These are phyloP conservation scores for Ctenomys sociabilis DNA, from an alignment of 2,113 vertebrate genomes.

Conservation along the genomic window DNA sequence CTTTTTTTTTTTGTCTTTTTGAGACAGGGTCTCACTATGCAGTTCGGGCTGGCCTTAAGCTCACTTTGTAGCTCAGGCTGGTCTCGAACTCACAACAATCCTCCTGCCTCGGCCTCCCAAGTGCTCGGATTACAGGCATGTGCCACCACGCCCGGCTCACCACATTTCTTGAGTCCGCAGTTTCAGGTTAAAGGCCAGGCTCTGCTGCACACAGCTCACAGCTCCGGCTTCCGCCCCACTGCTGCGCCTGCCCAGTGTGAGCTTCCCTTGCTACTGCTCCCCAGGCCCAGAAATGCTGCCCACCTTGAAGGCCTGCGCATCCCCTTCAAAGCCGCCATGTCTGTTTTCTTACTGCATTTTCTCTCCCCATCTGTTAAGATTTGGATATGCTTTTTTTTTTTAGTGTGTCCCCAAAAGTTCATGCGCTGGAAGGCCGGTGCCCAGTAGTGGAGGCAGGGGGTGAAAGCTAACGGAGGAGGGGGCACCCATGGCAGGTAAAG, in stretches of 20 bases:
- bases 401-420: neutral
- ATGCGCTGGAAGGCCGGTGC: neutral
- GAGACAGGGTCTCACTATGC: too few relatives aligned
- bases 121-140: too few relatives aligned
- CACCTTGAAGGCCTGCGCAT: neutral
- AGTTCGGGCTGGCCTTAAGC: too few relatives aligned
- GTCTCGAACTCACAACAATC: too few relatives aligned
- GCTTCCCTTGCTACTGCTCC: neutral
- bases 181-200: accelerated
- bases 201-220: neutral
- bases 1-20: too few relatives aligned
- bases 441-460: neutral
- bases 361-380: neutral
- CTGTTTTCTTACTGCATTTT: neutral
- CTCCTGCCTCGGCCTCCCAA: too few relatives aligned
- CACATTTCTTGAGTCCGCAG: neutral
- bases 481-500: neutral
- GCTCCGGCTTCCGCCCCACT: neutral
- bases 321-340: neutral
- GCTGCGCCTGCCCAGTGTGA: neutral
- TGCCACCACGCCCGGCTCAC: too few relatives aligned
- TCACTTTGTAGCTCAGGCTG: too few relatives aligned
- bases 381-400: neutral
- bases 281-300: too few relatives aligned
- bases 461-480: neutral